A percentile compares a stretch with the other conserved stretches of the same genome.
Conservation (phyloP, 2,888 invertebrate species). For the Patella caerulea region DNA sequence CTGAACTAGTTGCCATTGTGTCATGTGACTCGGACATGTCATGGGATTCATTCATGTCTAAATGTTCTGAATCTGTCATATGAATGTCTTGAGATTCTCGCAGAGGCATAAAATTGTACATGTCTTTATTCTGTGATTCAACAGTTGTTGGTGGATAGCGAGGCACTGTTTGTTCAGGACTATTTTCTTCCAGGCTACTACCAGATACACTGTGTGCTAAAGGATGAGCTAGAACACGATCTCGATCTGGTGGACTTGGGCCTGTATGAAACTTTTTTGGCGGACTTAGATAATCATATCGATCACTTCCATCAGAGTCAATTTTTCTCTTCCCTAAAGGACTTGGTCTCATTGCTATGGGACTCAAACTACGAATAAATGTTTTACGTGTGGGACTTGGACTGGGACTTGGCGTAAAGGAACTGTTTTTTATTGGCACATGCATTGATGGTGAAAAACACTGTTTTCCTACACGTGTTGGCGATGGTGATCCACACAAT, state of each 20-base stretch:
- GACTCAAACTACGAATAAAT: constrained; percentile 86
- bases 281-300: constrained; percentile 61
- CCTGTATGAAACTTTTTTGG: constrained; percentile 62
- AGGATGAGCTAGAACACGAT: constrained; percentile 59
- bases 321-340: constrained; percentile 69
- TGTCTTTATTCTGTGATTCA: constrained; percentile 17
- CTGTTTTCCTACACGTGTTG: constrained; percentile 71
- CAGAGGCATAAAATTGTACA: constrained; percentile 57
- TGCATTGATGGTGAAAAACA: constrained; percentile 77
- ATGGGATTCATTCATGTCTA: constrained; percentile 56
- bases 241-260: constrained; percentile 51
- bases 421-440: constrained; percentile 73
- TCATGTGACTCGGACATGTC: constrained; percentile 52
- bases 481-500: constrained; percentile 69
- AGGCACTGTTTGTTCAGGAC: constrained; percentile 36
- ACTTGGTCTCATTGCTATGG: constrained; percentile 84
- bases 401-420: constrained; percentile 76
- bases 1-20: constrained; percentile 23
- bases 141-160: constrained; percentile 10
- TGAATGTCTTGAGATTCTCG: constrained; percentile 56
- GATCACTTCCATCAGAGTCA: constrained; percentile 57
- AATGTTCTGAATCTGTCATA: constrained; percentile 62
- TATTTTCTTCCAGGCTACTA: constrained; percentile 38
- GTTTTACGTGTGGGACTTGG: constrained; percentile 89
- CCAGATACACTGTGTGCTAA: constrained; percentile 54